phyloP scores from a whole-genome alignment of 2,797 vertebrate genomes.

The Florisuga fusca region DNA sequence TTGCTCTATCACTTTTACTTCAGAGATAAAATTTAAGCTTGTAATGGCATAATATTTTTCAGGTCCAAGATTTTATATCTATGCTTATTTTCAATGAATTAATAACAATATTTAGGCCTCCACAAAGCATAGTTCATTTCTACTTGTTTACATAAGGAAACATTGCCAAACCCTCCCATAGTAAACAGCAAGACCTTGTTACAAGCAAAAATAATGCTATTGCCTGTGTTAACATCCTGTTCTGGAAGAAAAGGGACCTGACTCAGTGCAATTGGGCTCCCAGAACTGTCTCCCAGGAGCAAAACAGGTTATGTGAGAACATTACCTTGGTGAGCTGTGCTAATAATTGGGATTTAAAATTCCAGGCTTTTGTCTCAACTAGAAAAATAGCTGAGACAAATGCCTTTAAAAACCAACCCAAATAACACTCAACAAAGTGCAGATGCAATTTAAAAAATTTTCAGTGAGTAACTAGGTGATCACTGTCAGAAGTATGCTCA shows the following conservation, averaged over 20 bases:
- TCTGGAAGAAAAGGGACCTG: slow-evolving; percentile 3
- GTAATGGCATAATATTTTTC: background rate
- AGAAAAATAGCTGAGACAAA: background rate
- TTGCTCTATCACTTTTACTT: background rate
- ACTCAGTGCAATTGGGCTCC: background rate
- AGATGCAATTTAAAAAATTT: background rate
- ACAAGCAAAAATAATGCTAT: background rate
- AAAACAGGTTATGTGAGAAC: slow-evolving; percentile 45
- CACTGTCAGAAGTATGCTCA: background rate
- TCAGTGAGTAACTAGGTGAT: background rate
- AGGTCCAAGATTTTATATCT: background rate
- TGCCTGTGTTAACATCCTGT: background rate
- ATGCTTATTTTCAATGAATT: background rate
- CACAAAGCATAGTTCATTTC: background rate
- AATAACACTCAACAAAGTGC: background rate
- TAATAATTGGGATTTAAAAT: background rate
- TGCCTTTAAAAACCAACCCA: background rate
- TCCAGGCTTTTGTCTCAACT: slow-evolving; percentile 11
- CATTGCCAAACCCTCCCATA: background rate
- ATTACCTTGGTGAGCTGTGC: background rate
- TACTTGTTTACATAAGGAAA: background rate
- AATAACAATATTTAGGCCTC: background rate
- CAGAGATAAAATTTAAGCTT: background rate
- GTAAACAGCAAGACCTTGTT: background rate
- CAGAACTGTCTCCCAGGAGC: background rate